These are phyloP conservation scores for Xestia c-nigrum DNA, from an alignment of 2,888 invertebrate species.

Conservation along the genomic window DNA sequence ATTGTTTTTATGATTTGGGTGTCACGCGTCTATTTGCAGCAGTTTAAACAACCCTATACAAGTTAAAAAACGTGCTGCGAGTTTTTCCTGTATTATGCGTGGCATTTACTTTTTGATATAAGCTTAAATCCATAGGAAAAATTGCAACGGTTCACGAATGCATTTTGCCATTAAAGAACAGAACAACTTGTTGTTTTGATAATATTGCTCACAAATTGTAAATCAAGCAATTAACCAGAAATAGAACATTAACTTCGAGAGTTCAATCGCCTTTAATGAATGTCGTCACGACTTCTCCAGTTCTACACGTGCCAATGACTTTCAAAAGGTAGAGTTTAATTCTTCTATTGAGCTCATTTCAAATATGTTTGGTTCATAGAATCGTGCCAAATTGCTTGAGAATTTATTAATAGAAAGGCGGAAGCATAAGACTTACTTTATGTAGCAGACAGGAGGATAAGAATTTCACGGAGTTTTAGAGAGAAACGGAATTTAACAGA, in stretches of 20 bases:
- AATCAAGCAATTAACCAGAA: neutral
- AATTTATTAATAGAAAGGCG: constrained; percentile 51
- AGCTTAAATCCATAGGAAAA: neutral
- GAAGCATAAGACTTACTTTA: constrained; percentile 47
- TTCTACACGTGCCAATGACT: constrained; percentile 32
- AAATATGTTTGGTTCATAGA: constrained; percentile 53
- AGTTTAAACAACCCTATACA: neutral
- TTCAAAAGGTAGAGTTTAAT: constrained; percentile 30
- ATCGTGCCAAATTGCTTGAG: constrained; percentile 61
- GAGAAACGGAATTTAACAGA: constrained; percentile 13
- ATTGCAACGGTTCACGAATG: neutral
- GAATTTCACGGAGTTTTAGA: constrained; percentile 20
- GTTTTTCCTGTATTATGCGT: neutral
- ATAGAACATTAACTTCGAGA: neutral
- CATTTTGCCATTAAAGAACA: neutral
- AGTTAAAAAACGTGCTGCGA: neutral
- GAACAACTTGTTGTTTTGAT: neutral
- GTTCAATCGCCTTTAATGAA: constrained; percentile 32
- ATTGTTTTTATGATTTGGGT: neutral
- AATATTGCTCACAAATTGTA: neutral
- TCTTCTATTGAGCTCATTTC: constrained; percentile 38
- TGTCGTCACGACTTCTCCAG: constrained; percentile 11
- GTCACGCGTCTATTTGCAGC: neutral
- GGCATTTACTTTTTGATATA: neutral
- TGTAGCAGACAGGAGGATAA: constrained; percentile 34